Base-by-base conservation (phyloP, 2,113 vertebrate species). In the Psilopsiagon aymara region DNA sequence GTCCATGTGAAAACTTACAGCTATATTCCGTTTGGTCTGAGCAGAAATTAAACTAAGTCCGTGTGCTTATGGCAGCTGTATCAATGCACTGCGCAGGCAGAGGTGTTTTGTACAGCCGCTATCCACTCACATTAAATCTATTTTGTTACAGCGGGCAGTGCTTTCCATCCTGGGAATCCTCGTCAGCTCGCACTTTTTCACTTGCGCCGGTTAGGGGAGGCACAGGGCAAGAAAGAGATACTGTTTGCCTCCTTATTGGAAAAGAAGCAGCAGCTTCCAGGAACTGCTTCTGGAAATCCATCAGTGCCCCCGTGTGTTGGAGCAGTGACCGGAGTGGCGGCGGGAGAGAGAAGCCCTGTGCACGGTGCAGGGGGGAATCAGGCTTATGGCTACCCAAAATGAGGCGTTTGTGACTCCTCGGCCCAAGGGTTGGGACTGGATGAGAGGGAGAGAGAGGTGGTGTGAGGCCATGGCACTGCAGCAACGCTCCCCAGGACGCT, bases 281-380 rank as follows among this genome's bases (percentile, higher is more conserved):
- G 39, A 18, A 2, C 17, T 3, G 84, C 13, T 66, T 95, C 78
- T 66, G 70, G 10, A 92, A 82, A 92, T 70, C 80, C 92, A 1
- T 64, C 94, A 95, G 96, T 92, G 95, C 96, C 96, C 92, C 95
- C 94, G 25, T 87, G 96, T 53, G 96, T 89, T 7, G 59, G 86
- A 76, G 59, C 7, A 1, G 63, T 2, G 67, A 47, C 62, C 13
- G 62, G 47, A 39, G 69, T 4, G 31, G 43, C 17, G 11, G 69
- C 33, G 3, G 27, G 8, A 13, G 64, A 27, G 59, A 6, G 5
- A 4, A 63, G 76, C 43, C 29, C 57, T 7, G 76, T 28, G 12
- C 51, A 24, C 1, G 53, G 55, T 6, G 2, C 39, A 11, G 3
- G 9, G 5, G 52, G 31, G 3, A 6, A 10, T 2, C 11, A 0